Evolutionary conservation across 2,113 vertebrate species (phyloP), one percentile per base, ranked within the genome.

Genomic region (Bostrychus sinensis): DNA sequence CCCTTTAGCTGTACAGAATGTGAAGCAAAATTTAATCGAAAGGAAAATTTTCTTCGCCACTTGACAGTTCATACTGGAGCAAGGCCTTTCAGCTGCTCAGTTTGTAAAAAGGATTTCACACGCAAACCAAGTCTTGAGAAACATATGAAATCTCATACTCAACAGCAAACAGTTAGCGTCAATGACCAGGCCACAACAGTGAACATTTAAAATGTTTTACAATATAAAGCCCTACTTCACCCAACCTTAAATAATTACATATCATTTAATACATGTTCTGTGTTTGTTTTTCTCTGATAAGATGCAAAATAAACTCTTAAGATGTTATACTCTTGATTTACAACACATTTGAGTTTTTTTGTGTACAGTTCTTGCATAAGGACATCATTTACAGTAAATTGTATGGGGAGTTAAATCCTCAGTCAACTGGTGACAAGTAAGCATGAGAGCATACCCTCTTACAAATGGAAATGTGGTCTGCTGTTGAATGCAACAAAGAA

Each of bases 41-140:
- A 51, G 9, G 48, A 51, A 28, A 51, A 51, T 28, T 28, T 51
- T 16, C 48, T 51, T 30, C 48, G 48, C 9, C 48, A 51, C 48
- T 28, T 51, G 14, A 51, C 48, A 2, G 26, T 51, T 30, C 48
- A 51, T 28, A 51, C 25, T 28, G 48, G 48, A 26, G 48, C 8
- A 28, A 51, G 25, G 8, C 48, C 48, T n/a, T 30, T 28, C 16
- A 30, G 25, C 25, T 51, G 48, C n/a, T 6, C 48, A 51, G 25
- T 51, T 51, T 51, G 48, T 51, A 51, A 51, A 30, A 51, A 51
- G 8, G 48, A 51, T 28, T 51, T 51, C 28, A 25, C 26, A n/a
- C 48, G 48, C 8, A 51, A 51, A 28, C 48, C 48, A 17, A 51
- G 25, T n/a, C 25, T 51, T 17, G 48, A 51, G 16, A 51, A 51